Conservation (phyloP, 37 sponge, comb jelly and placozoan species). For the Theonella swinhoei region DNA sequence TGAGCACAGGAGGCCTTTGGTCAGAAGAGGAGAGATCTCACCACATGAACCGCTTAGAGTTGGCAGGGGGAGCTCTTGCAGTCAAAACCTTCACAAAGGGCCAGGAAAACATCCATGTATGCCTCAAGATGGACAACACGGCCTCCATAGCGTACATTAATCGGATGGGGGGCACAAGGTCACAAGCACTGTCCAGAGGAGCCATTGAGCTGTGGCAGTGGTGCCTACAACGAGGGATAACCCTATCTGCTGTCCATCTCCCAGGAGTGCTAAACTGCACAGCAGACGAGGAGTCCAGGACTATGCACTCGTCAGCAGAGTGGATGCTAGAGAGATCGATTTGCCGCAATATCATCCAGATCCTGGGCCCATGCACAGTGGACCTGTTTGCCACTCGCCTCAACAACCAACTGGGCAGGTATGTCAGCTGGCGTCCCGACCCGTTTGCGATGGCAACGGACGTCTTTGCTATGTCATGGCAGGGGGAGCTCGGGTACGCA, state of each 20-base stretch:
- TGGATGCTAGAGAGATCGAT: constrained; percentile 26
- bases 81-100: constrained; percentile 32
- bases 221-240: constrained; percentile 47
- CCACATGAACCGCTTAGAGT: constrained; percentile 66
- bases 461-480: constrained; percentile 28
- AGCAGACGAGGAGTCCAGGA: constrained; percentile 42
- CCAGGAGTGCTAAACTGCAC: constrained; percentile 28
- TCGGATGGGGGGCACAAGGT: constrained; percentile 54
- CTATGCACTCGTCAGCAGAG: constrained; percentile 11
- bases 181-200: background rate
- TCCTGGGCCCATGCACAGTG: constrained; percentile 19
- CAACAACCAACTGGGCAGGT: constrained; percentile 52
- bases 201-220: constrained; percentile 50
- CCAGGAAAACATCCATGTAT: constrained; percentile 22
- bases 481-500: constrained; percentile 26
- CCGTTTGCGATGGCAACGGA: constrained; percentile 49
- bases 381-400: constrained; percentile 59
- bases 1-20: constrained; percentile 28
- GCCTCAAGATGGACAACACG: no score
- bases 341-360: background rate
- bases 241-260: constrained; percentile 43
- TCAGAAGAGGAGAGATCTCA: constrained; percentile 31
- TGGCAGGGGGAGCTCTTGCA: constrained; percentile 49
- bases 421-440: constrained; percentile 58
- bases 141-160: constrained; percentile 29